Base-by-base conservation (phyloP, 2,797 vertebrate species). In the Bradypus variegatus region DNA sequence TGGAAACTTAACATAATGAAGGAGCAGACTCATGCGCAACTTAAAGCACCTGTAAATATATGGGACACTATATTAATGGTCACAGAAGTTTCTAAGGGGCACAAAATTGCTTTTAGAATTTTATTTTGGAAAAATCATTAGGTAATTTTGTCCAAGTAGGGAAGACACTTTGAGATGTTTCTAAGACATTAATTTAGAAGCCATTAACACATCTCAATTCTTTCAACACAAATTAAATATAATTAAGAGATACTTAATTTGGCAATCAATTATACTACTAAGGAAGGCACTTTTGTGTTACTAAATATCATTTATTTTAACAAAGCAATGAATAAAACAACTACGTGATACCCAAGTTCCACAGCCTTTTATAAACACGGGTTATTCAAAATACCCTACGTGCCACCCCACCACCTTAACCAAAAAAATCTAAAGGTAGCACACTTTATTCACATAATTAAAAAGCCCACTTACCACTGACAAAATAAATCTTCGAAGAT, bases 401-500 rank as follows among this genome's bases (percentile, higher is more conserved):
- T 64, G 29, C 36, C 73, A 27, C 62, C 80, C 58, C 27, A 62
- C 62, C 62, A 64, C 5, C 62, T 64, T 62, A 19, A 93, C 36
- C 18, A 67, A 58, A 79, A 50, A 8, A 25, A 38, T 15, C 67
- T 85, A 67, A 87, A 86, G 23, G 13, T 33, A 88, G 21, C 41
- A 55, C 19, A 72, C 5, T 77, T 91, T 65, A 91, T 65, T 94
- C 36, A 75, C 84, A 70, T 19, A 94, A 88, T 36, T 29, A 90
- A 73, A 50, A 94, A 80, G 16, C 64, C 23, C 65, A 94, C 98
- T 98, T 95, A 99, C 99, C 98, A 99, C 99, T 93, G 99, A 99
- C 93, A 99, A 97, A 93, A 99, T 98, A 97, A 99, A 99, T 92
- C 99, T 98, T 94, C 99, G 98, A 94, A 99, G 98, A 97, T 99